These are phyloP conservation scores for Tetramorium alpestre DNA, from an alignment of 1,140 invertebrate genomes.

Conservation along the genomic window DNA sequence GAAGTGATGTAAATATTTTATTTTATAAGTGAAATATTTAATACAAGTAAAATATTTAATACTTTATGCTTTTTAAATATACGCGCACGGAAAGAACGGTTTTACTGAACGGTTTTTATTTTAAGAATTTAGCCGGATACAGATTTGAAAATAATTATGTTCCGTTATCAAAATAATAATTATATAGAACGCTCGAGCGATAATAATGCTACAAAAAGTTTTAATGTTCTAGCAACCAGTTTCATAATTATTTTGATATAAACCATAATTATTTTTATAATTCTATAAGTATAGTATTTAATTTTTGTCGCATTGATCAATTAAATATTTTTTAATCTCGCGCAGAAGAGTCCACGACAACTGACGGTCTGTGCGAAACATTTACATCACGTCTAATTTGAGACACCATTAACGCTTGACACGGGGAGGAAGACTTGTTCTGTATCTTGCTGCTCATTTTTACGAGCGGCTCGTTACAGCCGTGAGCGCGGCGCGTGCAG, in stretches of 20 bases:
- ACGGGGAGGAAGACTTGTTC: not conserved
- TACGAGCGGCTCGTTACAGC: constrained; percentile 41
- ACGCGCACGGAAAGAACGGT: no score
- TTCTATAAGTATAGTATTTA: not conserved
- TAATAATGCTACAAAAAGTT: no score
- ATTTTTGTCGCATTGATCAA: not conserved
- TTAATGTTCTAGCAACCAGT: no score
- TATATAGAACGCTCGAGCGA: no score
- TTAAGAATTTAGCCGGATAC: no score
- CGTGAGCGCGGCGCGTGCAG: constrained; percentile 34
- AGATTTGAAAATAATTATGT: no score
- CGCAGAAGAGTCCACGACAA: not conserved
- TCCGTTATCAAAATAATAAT: no score
- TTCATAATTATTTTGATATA: no score
- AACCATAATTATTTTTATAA: not conserved
- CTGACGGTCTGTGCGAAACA: not conserved
- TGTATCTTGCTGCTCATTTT: constrained; percentile 49
- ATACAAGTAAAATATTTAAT: not conserved
- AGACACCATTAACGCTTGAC: constrained; percentile 29
- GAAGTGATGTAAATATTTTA: not conserved
- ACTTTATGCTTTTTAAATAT: no score
- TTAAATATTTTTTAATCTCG: not conserved
- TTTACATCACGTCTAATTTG: constrained; percentile 40
- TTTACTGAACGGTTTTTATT: no score
- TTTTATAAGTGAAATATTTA: not conserved